A percentile compares a stretch with the other conserved stretches of the same genome.
These are phyloP conservation scores for Diabrotica balteata DNA, from an alignment of 2,888 invertebrate species.

Conservation along the genomic window DNA sequence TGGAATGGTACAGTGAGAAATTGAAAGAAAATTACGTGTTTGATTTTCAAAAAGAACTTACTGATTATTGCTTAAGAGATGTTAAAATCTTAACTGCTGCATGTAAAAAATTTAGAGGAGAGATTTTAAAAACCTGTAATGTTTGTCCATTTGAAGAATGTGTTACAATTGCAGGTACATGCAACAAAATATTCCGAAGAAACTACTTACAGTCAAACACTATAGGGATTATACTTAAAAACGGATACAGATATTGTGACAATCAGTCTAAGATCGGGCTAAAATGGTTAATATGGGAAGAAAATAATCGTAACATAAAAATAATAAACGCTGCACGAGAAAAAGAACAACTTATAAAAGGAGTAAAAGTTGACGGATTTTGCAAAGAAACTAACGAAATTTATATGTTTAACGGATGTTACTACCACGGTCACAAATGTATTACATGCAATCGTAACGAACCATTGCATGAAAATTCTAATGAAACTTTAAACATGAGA, in stretches of 20 bases:
- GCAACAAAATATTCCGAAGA: slow-evolving; percentile 41
- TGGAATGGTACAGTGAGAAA: no score
- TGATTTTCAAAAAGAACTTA: slow-evolving; percentile 45
- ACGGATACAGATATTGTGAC: slow-evolving; percentile 21
- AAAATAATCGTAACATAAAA: not conserved
- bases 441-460: no score
- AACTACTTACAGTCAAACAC: slow-evolving; percentile 44
- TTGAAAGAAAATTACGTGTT: slow-evolving; percentile 28
- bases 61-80: slow-evolving; percentile 40
- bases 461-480: no score
- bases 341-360: no score
- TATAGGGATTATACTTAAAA: slow-evolving; percentile 45
- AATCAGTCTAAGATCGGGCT: slow-evolving; percentile 16
- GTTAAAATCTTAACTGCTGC: slow-evolving; percentile 46
- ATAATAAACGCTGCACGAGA: no score
- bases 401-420: no score
- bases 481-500: no score
- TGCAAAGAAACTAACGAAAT: no score
- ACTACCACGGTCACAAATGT: no score
- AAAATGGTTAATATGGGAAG: slow-evolving; percentile 35
- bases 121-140: slow-evolving; percentile 36
- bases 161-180: slow-evolving; percentile 45
- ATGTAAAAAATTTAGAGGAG: slow-evolving; percentile 44
- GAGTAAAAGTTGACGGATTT: no score
- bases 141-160: slow-evolving; percentile 44